Evolutionary conservation across 2,113 vertebrate genomes (phyloP).

Genomic region (Sylvilagus bachmani): DNA sequence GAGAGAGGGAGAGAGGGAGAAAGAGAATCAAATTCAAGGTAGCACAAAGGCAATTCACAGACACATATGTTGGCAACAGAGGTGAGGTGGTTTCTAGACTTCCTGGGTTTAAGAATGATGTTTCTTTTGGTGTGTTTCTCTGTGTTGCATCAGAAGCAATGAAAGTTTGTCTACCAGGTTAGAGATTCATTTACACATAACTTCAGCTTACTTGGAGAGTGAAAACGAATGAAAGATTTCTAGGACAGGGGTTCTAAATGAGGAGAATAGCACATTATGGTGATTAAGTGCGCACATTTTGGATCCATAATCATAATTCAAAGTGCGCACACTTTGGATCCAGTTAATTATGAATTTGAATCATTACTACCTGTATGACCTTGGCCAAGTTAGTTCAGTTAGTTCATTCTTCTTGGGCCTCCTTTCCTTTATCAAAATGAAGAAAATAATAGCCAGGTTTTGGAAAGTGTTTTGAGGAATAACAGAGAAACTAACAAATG

Average conservation of each 20-base stretch:
- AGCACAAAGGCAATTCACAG: background rate
- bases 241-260: background rate
- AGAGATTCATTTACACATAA: background rate
- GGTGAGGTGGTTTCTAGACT: background rate
- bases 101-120: background rate
- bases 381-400: background rate
- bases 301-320: no score
- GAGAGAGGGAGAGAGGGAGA: background rate
- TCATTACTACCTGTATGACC: background rate
- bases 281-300: background rate
- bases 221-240: background rate
- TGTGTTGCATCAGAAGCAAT: background rate
- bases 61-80: background rate
- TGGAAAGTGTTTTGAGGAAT: background rate
- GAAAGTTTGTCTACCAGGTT: background rate
- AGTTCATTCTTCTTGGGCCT: background rate
- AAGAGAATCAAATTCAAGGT: background rate
- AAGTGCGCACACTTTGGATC: background rate
- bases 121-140: conserved; percentile 9
- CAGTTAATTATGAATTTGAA: background rate
- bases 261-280: background rate
- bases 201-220: background rate
- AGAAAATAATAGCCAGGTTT: background rate
- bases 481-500: background rate
- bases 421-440: background rate